phyloP scores from a whole-genome alignment of 2,113 vertebrate species.

The Capreolus pygargus region DNA sequence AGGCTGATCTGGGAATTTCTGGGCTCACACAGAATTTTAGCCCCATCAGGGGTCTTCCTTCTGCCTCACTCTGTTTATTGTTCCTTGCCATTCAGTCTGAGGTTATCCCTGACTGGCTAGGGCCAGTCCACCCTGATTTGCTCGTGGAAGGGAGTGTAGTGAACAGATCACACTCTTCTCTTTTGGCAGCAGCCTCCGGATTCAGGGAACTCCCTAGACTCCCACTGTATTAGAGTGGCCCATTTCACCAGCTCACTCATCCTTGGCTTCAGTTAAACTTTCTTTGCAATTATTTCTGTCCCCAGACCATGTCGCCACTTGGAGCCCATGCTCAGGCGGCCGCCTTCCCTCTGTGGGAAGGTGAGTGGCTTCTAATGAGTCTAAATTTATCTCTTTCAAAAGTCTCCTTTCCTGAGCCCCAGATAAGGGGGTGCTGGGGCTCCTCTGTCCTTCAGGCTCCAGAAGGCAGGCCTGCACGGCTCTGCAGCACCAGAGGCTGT shows the following conservation, averaged over 20 bases:
- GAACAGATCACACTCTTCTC: not conserved
- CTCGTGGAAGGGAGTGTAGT: not conserved
- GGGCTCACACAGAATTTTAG: not conserved
- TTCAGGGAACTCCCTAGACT: not conserved
- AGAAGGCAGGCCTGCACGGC: not conserved
- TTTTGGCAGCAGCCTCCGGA: not conserved
- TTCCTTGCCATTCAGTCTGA: not conserved
- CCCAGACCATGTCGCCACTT: not conserved
- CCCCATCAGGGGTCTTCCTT: not conserved
- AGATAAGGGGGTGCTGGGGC: not conserved
- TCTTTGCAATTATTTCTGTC: not conserved
- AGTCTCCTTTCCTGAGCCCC: not conserved
- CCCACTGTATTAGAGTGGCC: not conserved
- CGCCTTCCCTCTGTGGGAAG: not conserved
- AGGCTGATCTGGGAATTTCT: not conserved
- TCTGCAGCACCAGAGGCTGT: conserved; percentile 19
- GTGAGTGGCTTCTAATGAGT: not conserved
- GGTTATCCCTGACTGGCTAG: not conserved
- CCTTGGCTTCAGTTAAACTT: not conserved
- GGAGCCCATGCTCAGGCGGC: not conserved
- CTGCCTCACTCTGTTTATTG: not conserved
- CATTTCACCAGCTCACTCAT: not conserved
- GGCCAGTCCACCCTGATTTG: not conserved
- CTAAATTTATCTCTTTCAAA: conserved; percentile 9
- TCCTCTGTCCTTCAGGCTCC: not conserved